Evolutionary conservation across 2,888 invertebrate species (phyloP).

Genomic region (Epirrita christyi): DNA sequence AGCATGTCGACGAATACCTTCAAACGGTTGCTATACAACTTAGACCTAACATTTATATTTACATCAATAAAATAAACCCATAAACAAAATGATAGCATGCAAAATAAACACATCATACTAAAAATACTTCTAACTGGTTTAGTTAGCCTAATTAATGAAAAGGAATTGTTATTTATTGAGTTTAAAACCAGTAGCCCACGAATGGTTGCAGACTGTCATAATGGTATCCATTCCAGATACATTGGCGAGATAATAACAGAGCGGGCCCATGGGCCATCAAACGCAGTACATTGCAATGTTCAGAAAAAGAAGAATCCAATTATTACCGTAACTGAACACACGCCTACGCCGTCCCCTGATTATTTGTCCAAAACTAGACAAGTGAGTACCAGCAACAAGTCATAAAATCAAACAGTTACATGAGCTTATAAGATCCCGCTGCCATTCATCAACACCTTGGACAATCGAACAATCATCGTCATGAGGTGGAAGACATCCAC

Average conservation of each 20-base stretch:
- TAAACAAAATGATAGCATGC: conserved; percentile 24
- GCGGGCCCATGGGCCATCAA: conserved; percentile 81
- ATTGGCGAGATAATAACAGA: conserved; percentile 89
- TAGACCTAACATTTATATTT: not conserved
- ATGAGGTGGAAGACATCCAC: no score
- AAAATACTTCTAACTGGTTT: not conserved
- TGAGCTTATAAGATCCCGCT: no score
- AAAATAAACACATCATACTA: conserved; percentile 25
- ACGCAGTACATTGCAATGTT: conserved; percentile 72
- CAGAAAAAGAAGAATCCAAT: conserved; percentile 95
- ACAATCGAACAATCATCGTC: no score
- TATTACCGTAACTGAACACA: conserved; percentile 98
- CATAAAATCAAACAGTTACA: no score
- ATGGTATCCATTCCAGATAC: conserved; percentile 81
- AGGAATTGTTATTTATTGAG: not conserved
- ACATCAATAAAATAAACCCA: conserved; percentile 13
- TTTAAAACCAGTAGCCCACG: conserved; percentile 1
- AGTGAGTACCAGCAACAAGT: conserved; percentile 42
- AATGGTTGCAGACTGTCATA: no score
- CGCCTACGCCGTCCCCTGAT: conserved; percentile 96
- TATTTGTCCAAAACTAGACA: conserved; percentile 89
- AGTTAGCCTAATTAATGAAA: no score
- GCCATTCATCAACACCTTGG: no score
- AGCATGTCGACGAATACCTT: conserved; percentile 35
- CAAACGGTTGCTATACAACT: not conserved